phyloP scores from a whole-genome alignment of 2,888 invertebrate genomes.

The Cataglyphis altisquamis region DNA sequence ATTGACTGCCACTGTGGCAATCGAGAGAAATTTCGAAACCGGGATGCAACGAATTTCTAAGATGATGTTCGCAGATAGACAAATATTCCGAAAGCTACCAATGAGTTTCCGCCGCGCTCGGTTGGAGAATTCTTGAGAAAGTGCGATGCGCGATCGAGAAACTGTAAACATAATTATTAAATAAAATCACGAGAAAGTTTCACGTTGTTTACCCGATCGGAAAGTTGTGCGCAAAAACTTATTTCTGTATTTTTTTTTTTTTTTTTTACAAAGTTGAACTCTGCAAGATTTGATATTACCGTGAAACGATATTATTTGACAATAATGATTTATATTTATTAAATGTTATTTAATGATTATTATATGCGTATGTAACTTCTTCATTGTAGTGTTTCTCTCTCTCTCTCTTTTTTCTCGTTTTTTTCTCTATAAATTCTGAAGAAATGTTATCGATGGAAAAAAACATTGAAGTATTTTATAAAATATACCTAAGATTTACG shows the following conservation, averaged over 20 bases:
- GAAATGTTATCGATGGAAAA: not conserved
- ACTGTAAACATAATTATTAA: conserved; percentile 54
- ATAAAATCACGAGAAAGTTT: conserved; percentile 45
- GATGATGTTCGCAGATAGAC: conserved; percentile 19
- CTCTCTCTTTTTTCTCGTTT: not conserved
- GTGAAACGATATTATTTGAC: not conserved
- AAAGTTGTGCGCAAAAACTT: not conserved
- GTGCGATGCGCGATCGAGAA: conserved; percentile 16
- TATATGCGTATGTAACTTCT: not conserved
- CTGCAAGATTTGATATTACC: not conserved
- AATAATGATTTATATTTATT: not conserved
- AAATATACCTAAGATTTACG: not conserved
- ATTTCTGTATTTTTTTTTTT: not conserved
- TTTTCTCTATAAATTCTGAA: not conserved
- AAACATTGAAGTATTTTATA: not conserved
- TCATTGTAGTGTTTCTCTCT: not conserved
- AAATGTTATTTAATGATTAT: not conserved
- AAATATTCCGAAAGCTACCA: conserved; percentile 45
- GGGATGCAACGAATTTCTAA: conserved; percentile 27
- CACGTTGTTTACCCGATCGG: conserved; percentile 24
- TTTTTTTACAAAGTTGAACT: conserved; percentile 9
- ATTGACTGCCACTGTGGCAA: not conserved
- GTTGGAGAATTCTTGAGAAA: conserved; percentile 36
- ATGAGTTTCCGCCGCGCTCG: conserved; percentile 21
- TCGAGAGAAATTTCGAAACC: conserved; percentile 28